phyloP scores from a whole-genome alignment of 1,140 invertebrate species.

The Eupeodes corollae region DNA sequence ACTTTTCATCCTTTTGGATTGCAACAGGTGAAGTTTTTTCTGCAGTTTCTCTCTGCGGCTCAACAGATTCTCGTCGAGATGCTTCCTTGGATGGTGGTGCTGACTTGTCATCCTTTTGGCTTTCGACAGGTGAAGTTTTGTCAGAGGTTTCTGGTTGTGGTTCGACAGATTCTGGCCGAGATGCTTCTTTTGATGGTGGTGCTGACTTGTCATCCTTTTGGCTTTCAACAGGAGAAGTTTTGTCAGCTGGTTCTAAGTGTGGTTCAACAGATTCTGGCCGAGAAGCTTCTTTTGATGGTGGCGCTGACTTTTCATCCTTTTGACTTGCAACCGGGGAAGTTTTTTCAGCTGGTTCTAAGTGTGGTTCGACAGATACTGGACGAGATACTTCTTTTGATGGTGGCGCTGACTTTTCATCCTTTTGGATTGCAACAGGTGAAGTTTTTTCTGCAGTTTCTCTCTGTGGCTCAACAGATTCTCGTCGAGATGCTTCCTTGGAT shows the following conservation, averaged over 20 bases:
- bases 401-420: neutral
- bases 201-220: slow-evolving; percentile 9
- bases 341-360: neutral
- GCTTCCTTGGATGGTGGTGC: slow-evolving; percentile 5
- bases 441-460: too few species aligned
- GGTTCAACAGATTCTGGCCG: slow-evolving; percentile 8
- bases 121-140: slow-evolving; percentile 1
- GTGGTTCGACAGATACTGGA: neutral
- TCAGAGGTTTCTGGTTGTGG: neutral
- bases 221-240: neutral
- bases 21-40: too few species aligned
- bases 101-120: neutral
- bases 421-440: neutral
- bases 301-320: slow-evolving; percentile 9
- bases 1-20: slow-evolving; percentile 2
- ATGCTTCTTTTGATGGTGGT: slow-evolving; percentile 10
- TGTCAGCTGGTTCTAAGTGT: neutral
- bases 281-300: slow-evolving; percentile 11
- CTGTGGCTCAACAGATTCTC: too few species aligned
- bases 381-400: neutral
- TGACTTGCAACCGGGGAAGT: neutral
- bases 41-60: slow-evolving; percentile 2
- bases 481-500: neutral
- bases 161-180: slow-evolving; percentile 8
- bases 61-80: slow-evolving; percentile 11